These are phyloP conservation scores for Sakesphorus luctuosus DNA, from an alignment of 2,113 vertebrate species.

Conservation along the genomic window DNA sequence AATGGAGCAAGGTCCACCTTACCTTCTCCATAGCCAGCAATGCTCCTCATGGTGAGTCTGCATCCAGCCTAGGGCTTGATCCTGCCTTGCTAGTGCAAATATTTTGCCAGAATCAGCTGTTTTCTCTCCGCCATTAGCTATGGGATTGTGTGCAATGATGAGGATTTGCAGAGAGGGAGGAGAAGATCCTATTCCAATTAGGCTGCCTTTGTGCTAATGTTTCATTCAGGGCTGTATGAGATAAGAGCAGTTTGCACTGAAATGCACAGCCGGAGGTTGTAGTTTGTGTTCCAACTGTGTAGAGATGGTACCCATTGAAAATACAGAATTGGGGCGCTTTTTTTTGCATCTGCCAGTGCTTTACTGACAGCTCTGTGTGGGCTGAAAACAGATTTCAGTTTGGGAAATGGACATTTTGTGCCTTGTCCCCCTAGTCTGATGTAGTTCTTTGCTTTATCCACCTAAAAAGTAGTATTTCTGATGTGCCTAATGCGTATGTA, in stretches of 20 bases:
- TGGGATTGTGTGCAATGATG: constrained; percentile 57
- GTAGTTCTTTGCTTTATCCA: constrained; percentile 51
- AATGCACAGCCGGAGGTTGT: constrained; percentile 19
- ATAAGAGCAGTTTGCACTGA: constrained; percentile 51
- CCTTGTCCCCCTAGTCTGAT: constrained; percentile 59
- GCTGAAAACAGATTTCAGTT: constrained; percentile 57
- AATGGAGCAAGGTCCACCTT: not conserved
- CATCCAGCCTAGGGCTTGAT: not conserved
- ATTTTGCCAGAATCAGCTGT: not conserved
- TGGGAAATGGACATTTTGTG: constrained; percentile 62
- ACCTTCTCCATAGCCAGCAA: not conserved
- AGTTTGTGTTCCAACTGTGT: constrained; percentile 51
- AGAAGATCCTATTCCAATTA: constrained; percentile 44
- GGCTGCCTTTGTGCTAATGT: constrained; percentile 21
- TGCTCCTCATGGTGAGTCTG: not conserved
- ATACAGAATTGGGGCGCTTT: constrained; percentile 20
- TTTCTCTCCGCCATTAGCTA: not conserved
- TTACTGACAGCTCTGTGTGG: constrained; percentile 51
- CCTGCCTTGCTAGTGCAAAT: not conserved
- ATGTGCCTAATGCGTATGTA: not conserved
- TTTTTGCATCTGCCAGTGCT: constrained; percentile 38
- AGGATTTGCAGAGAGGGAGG: constrained; percentile 23
- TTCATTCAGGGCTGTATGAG: constrained; percentile 1
- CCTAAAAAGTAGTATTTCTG: not conserved
- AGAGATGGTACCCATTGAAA: constrained; percentile 67